phyloP scores from a whole-genome alignment of 2,797 vertebrate genomes.

The Monodelphis domestica region DNA sequence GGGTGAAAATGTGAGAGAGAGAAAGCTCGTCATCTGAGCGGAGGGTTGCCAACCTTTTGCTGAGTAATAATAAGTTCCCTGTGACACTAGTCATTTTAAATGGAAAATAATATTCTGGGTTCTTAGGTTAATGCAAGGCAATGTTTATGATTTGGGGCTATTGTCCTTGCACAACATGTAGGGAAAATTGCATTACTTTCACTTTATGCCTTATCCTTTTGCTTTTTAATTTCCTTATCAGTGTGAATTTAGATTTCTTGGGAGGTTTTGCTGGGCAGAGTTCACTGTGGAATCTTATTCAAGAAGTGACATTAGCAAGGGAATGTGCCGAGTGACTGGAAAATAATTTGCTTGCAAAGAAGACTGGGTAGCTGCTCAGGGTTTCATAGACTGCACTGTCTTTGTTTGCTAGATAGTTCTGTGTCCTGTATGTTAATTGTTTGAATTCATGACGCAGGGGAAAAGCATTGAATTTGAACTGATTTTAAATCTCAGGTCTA shows the following conservation, averaged over 20 bases:
- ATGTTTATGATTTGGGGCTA: constrained; percentile 42
- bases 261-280: constrained; percentile 44
- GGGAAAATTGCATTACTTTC: constrained; percentile 41
- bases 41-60: constrained; percentile 58
- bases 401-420: constrained; percentile 36
- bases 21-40: constrained; percentile 49
- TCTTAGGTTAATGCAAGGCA: constrained; percentile 31
- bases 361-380: not conserved
- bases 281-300: not conserved
- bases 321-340: constrained; percentile 39
- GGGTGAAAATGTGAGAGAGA: constrained; percentile 15
- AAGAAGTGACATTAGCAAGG: constrained; percentile 18
- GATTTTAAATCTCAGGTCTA: not conserved
- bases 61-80: constrained; percentile 33
- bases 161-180: constrained; percentile 45
- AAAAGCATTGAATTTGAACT: not conserved
- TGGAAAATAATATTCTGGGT: constrained; percentile 41
- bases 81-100: constrained; percentile 58
- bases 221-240: constrained; percentile 54
- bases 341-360: constrained; percentile 54
- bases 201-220: constrained; percentile 37
- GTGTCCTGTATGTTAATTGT: not conserved
- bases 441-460: not conserved
- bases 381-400: not conserved
- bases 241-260: constrained; percentile 45